Conservation (phyloP, 1,140 invertebrate genomes). For the Caenorhabditis tropicalis region DNA sequence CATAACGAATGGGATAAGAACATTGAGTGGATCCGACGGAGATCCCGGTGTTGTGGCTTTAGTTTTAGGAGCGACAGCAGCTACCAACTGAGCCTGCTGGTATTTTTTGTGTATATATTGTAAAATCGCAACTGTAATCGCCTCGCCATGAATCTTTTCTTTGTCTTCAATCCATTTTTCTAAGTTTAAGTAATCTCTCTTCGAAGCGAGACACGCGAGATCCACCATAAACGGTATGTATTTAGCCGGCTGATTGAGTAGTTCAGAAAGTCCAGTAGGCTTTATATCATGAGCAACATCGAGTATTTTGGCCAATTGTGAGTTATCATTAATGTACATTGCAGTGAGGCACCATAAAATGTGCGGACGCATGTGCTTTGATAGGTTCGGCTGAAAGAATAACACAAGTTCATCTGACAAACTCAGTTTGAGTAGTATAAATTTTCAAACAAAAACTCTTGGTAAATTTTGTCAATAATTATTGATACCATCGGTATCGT, state of each 20-base stretch:
- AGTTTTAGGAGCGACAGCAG: neutral
- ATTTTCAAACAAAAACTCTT: no score
- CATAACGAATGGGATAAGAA: neutral
- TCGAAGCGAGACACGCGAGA: constrained; percentile 90
- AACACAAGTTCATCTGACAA: no score
- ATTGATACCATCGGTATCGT: no score
- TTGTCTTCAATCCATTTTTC: constrained; percentile 98
- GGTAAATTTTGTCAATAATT: no score
- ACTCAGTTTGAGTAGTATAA: no score
- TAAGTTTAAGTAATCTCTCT: constrained; percentile 92
- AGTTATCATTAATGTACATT: constrained; percentile 75
- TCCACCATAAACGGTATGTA: constrained; percentile 95
- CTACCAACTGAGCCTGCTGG: neutral
- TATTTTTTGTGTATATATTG: constrained; percentile 31
- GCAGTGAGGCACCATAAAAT: neutral
- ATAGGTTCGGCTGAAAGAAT: neutral
- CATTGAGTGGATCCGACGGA: neutral
- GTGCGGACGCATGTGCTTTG: neutral
- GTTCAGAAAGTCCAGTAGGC: constrained; percentile 80
- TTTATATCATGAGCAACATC: constrained; percentile 92
- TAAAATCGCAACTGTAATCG: neutral
- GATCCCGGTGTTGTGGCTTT: neutral
- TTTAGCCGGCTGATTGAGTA: constrained; percentile 83
- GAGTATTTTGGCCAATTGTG: constrained; percentile 81
- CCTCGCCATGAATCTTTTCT: constrained; percentile 82